Conservation (phyloP, 2,797 vertebrate species). For the Rousettus madagascariensis region DNA sequence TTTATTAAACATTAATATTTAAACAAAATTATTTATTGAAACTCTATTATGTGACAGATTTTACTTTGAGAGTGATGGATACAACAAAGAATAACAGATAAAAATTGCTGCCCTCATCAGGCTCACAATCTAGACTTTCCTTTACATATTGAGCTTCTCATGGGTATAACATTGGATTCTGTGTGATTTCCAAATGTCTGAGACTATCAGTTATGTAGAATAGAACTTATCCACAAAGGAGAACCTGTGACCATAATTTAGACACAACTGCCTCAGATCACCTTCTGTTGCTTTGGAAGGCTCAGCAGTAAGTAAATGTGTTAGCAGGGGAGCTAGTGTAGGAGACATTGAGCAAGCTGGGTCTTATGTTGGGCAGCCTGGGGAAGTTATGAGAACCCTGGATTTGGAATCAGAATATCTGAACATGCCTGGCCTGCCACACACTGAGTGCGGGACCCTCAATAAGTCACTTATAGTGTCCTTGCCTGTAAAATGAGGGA, state of each 20-base stretch:
- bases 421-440: neutral
- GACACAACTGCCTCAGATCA: neutral
- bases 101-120: neutral
- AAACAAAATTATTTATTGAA: neutral
- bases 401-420: neutral
- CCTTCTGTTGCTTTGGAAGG: neutral
- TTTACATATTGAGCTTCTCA: neutral
- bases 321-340: neutral
- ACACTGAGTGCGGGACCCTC: fast-evolving
- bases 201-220: neutral
- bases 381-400: fast-evolving
- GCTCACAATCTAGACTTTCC: neutral
- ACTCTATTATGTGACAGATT: neutral
- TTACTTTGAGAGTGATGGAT: neutral
- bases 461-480: neutral
- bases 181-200: constrained; percentile 4
- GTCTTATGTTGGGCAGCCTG: neutral
- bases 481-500: neutral
- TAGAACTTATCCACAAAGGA: neutral
- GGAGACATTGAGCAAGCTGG: neutral
- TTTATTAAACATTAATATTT: constrained; percentile 34
- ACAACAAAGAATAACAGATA: neutral
- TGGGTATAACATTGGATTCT: neutral
- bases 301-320: neutral
- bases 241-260: neutral